Base-by-base conservation (phyloP, 2,888 invertebrate species). In the Eutolmus rufibarbis region DNA sequence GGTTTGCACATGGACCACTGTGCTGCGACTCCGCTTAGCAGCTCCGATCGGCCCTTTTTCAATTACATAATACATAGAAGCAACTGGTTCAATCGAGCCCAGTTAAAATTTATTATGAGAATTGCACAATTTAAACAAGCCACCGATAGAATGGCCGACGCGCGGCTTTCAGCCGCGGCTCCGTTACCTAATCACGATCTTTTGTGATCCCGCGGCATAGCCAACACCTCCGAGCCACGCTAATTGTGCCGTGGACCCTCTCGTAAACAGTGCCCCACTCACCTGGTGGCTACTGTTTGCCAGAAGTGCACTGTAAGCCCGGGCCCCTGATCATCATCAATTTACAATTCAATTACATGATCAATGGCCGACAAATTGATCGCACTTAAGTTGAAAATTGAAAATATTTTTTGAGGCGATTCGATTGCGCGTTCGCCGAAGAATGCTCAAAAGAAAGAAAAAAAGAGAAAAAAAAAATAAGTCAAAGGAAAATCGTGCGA, bases 341-440 rank as follows among this genome's bases (percentile, higher is more conserved):
- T 74, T 74, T 85, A 85, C 85, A 74, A 85, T 85, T 85, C 85
- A 85, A 85, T 85, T 85, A 85, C 66, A 85, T 43, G 85, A 85
- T 85, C 85, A 85, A 85, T 85, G 85, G 46, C 74, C 74, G 85
- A 85, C 74, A 85, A 85, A 85, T 85, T 85, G 79, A 79, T 79
- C 79, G 23, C 79, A 79, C 79, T 79, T 79, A 79, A 79, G 51
- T 79, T 51, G 79, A 79, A 79, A 46, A 79, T 79, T 79, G 79
- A 79, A 79, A 79, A 66, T 66, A 66, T 66, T 66, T 79, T 51
- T 79, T 79, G 23, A 51, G 51, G 51, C 79, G 51, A 79, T 51
- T 51, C 51, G 16, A 79, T 51, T 79, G 51, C 79, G 23, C 66
- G 51, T 51, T 56, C 51, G 51, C 31, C 79, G 40, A 66, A 66